Base-by-base conservation (phyloP, 2,113 vertebrate genomes). In the Centropus unirufus region DNA sequence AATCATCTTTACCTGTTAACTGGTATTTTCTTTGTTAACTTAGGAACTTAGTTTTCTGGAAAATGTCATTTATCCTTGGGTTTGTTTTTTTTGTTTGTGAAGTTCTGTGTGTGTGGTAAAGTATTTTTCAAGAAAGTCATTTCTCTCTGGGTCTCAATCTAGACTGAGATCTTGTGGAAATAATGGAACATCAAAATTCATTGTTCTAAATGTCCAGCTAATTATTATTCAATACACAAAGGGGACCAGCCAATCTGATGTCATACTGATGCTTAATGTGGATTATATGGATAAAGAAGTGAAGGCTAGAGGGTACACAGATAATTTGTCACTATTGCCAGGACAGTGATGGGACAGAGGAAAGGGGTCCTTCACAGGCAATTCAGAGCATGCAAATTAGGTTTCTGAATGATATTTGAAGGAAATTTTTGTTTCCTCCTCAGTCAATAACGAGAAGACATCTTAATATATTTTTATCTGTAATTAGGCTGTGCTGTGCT, bases 1-100 rank as follows among this genome's bases (percentile, higher is more conserved):
- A 97, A 97, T 97, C 91, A 96, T 95, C 80, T 95, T 96, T 96
- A 97, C 82, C 83, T 92, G 78, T 83, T 62, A 90, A 79, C n/a
- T 58, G 22, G 20, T 83, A 8, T 69, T 93, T 81, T 95, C 44
- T 54, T 39, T 87, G n/a, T 81, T 78, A 92, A 70, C 5, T 10
- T 66, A 76, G 46, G 74, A 44, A 44, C 85, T 90, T 84, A 15
- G 44, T 70, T 69, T 88, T 95, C n/a, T 55, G 61, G 42, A 55
- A 89, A 64, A 74, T 29, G 20, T 26, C 8, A 77, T 63, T 64
- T 92, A 32, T 47, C 14, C 11, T 70, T 85, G 36, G 36, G 36
- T 36, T 36, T 36, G 36, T 36, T 36, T 36, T 36, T 36, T 14
- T 55, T 83, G 76, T 80, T 68, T 34, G n/a, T 8, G 18, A 39